Evolutionary conservation across 2,113 vertebrate species (phyloP), one percentile per base, ranked within the genome.

Genomic region (human (Homo sapiens)): DNA sequence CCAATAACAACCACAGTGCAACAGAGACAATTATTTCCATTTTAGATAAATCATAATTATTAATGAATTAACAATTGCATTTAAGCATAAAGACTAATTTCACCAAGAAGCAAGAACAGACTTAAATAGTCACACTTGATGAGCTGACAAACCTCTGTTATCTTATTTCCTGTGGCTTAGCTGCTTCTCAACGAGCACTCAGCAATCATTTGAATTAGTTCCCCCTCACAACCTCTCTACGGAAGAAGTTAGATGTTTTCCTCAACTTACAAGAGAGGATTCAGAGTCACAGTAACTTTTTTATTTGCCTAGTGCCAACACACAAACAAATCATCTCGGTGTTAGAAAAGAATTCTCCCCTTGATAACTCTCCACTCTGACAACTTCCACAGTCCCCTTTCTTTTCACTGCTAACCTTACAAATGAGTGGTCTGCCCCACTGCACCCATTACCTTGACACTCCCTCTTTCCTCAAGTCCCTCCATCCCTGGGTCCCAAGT

Each of bases 1-100:
- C 40, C 40, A 92, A 75, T 10, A 75, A 66, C 18, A 45, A 90
- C 40, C 83, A 76, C 64, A 70, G 43, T 4, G 2, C 25, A 89
- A 68, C 17, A 75, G 61, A 73, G 32, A 40, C 35, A 43, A 70
- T 92, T 43, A 85, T 18, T 92, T 92, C 83, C 30, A 38, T 55
- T 61, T 45, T 35, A 81, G 30, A 64, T 23, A 95, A 89, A 66
- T 59, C 40, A 70, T 61, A 80, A 81, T 70, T 93, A 86, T 72
- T 81, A 89, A 81, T 55, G 30, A 70, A 14, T 68, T 40, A 94
- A 70, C 5, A 0, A 38, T 32, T 64, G 12, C 64, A 89, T 48
- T 59, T 81, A 81, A 72, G n/a, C 6, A 23, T 3, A 30, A 23
- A 43, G 13, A 57, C 2, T 3, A 64, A 48, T 35, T 59, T 72